Conservation (phyloP, 2,888 invertebrate genomes). For the Coelogynopora nodosa region DNA sequence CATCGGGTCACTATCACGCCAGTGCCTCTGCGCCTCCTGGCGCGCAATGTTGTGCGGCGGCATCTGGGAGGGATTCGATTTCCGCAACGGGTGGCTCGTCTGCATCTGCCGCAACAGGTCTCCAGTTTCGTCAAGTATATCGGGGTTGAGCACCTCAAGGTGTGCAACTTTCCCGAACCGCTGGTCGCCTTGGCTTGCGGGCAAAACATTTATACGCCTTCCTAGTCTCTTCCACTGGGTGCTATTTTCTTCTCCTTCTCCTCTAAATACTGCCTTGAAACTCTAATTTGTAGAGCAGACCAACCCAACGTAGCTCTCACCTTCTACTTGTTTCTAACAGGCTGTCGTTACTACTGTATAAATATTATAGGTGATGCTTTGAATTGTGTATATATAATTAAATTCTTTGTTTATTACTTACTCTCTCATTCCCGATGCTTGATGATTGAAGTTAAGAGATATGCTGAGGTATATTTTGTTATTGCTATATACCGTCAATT, state of each 20-base stretch:
- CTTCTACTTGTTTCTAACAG: too few species aligned
- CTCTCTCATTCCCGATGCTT: not conserved
- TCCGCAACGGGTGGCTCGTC: not conserved
- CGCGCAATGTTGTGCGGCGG: slow-evolving; percentile 32
- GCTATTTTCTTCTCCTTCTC: not conserved
- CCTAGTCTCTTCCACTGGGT: not conserved
- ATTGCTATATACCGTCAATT: too few species aligned
- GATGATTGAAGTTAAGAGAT: too few species aligned
- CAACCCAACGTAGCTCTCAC: too few species aligned
- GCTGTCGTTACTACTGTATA: too few species aligned
- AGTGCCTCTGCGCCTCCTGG: slow-evolving; percentile 37
- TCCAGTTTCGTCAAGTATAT: slow-evolving; percentile 21
- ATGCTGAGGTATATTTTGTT: too few species aligned
- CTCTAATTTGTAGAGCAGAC: not conserved
- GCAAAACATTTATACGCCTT: slow-evolving; percentile 14
- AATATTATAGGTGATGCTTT: too few species aligned
- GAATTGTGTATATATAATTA: too few species aligned
- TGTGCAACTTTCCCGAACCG: slow-evolving; percentile 1
- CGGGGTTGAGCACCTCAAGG: slow-evolving; percentile 32
- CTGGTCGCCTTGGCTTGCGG: slow-evolving; percentile 30
- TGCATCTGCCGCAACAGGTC: slow-evolving; percentile 23
- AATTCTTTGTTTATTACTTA: not conserved
- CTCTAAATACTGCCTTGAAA: not conserved
- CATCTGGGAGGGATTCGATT: slow-evolving; percentile 38
- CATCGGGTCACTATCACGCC: not conserved